phyloP scores from a whole-genome alignment of 2,113 vertebrate species.

The Syngnathus typhle region DNA sequence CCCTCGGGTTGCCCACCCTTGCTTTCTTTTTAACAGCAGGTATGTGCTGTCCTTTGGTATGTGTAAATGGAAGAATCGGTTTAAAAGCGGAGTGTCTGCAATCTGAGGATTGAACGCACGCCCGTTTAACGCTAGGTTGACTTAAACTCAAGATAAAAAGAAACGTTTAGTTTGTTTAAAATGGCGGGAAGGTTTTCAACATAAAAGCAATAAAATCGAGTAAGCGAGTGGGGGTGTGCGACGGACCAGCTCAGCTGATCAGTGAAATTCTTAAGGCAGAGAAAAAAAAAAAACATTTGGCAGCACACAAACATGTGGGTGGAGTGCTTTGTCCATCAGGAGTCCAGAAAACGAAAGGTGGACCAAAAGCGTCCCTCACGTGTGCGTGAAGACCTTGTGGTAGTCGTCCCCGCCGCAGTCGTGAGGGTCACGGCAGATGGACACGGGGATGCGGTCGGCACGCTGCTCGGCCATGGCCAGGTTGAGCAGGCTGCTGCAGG shows the following conservation, averaged over 20 bases:
- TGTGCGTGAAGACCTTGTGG: slow-evolving; percentile 60
- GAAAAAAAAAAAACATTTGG: slow-evolving; percentile 42
- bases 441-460: slow-evolving; percentile 40
- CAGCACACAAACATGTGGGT: background rate
- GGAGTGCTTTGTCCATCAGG: slow-evolving; percentile 17
- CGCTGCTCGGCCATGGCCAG: slow-evolving; percentile 74
- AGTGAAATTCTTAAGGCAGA: slow-evolving; percentile 38
- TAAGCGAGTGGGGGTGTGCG: slow-evolving; percentile 15
- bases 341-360: slow-evolving; percentile 18
- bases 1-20: background rate
- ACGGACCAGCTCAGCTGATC: slow-evolving; percentile 74
- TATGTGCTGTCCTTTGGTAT: background rate
- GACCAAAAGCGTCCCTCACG: slow-evolving; percentile 17
- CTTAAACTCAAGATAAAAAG: slow-evolving; percentile 4
- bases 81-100: background rate
- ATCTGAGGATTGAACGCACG: background rate
- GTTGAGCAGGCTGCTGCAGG: slow-evolving; percentile 92
- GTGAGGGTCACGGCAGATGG: slow-evolving; percentile 62
- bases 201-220: slow-evolving; percentile 16
- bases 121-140: too few species aligned
- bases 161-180: slow-evolving; percentile 23
- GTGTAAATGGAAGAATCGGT: background rate
- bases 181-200: slow-evolving; percentile 14
- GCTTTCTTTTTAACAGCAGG: background rate
- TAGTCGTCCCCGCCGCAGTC: slow-evolving; percentile 55